These are phyloP conservation scores for Sitodiplosis mosellana DNA, from an alignment of 1,140 invertebrate genomes.

Conservation along the genomic window DNA sequence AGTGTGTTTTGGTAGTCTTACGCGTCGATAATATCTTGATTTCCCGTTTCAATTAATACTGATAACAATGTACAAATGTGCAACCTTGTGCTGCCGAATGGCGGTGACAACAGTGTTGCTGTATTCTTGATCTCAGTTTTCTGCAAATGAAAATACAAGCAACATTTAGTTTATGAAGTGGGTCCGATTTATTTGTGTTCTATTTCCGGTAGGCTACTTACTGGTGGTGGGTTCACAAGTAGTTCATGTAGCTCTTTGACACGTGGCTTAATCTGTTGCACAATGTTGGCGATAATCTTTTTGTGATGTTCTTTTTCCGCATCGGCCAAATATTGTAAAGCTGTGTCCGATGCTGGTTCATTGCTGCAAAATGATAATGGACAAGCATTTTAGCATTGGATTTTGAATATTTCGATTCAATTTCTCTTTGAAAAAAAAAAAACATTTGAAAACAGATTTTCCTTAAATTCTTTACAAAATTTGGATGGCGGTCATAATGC, in stretches of 20 bases:
- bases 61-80: conserved; percentile 55
- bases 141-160: neutral
- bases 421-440: too few relatives aligned
- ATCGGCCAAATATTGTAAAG: conserved; percentile 15
- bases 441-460: too few relatives aligned
- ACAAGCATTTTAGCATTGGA: too few relatives aligned
- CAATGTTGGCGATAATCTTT: conserved; percentile 34
- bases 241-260: conserved; percentile 52
- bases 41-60: conserved; percentile 46
- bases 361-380: conserved; percentile 16
- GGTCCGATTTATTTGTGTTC: conserved; percentile 9
- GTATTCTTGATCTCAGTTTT: conserved; percentile 10
- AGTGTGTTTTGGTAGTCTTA: too few relatives aligned
- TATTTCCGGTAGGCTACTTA: conserved; percentile 22
- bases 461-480: too few relatives aligned
- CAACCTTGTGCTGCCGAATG: conserved; percentile 56
- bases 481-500: too few relatives aligned
- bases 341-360: conserved; percentile 19
- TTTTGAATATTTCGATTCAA: too few relatives aligned
- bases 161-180: neutral
- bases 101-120: conserved; percentile 37
- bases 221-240: conserved; percentile 51
- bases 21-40: conserved; percentile 31
- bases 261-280: conserved; percentile 41
- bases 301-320: conserved; percentile 29